Evolutionary conservation across 2,888 invertebrate genomes (phyloP).

Genomic region (Invenusta paracnida): DNA sequence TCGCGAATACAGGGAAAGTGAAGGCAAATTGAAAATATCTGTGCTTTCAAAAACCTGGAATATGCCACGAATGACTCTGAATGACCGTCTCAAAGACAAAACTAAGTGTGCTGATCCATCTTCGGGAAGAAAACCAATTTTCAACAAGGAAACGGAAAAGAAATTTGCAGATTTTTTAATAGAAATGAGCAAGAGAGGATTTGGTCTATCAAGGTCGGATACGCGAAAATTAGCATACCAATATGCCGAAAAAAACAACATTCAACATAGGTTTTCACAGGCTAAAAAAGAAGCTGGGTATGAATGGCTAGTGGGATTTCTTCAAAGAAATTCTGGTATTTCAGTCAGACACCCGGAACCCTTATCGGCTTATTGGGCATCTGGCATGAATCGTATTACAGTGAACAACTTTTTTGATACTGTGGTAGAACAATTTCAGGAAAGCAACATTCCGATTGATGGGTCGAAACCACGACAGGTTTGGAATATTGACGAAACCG

Average conservation of each 20-base stretch:
- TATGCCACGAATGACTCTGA: constrained; percentile 3
- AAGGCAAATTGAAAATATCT: neutral
- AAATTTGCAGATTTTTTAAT: neutral
- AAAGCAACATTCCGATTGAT: constrained; percentile 7
- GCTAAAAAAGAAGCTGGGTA: constrained; percentile 4
- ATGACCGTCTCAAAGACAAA: neutral
- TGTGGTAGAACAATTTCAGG: neutral
- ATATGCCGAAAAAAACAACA: constrained; percentile 5
- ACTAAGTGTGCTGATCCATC: constrained; percentile 1
- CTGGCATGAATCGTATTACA: neutral
- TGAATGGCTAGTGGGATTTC: neutral
- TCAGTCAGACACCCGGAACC: neutral
- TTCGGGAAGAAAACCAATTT: constrained; percentile 16
- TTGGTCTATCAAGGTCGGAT: constrained; percentile 21
- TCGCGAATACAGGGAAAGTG: neutral
- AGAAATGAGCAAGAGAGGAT: neutral
- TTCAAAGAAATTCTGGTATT: neutral
- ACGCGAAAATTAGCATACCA: constrained; percentile 4
- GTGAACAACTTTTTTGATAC: constrained; percentile 5
- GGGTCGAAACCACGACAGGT: neutral
- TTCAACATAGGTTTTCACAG: neutral
- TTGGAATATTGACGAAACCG: neutral
- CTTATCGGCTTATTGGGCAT: neutral
- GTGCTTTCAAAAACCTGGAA: neutral
- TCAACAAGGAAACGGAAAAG: neutral